Conservation (phyloP, 2,797 vertebrate species). For the Gallinago solitaria region DNA sequence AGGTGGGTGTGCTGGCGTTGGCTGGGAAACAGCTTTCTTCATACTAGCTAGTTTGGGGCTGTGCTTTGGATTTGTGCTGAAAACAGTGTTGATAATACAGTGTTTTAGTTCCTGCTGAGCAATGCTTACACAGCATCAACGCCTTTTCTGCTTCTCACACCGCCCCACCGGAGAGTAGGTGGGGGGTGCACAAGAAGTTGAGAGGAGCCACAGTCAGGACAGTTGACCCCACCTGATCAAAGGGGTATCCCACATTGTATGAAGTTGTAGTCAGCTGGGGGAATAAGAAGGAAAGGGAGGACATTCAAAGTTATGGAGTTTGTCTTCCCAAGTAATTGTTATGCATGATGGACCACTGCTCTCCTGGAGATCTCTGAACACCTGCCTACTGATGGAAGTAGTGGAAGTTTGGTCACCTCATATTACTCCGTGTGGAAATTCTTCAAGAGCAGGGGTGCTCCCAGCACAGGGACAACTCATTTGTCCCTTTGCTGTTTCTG, state of each 20-base stretch:
- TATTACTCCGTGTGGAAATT: background rate
- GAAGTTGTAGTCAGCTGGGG: background rate
- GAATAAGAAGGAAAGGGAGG: background rate
- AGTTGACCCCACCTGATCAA: too few species aligned
- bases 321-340: background rate
- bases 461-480: background rate
- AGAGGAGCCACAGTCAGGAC: too few species aligned
- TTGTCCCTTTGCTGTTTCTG: background rate
- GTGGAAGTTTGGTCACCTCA: background rate
- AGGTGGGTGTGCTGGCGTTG: background rate
- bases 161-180: background rate
- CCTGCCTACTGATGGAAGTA: background rate
- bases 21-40: background rate
- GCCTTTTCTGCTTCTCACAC: background rate
- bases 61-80: background rate
- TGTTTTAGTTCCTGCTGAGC: background rate
- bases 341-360: fast-evolving
- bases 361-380: background rate
- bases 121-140: background rate
- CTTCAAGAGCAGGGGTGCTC: background rate
- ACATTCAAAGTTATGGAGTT: fast-evolving
- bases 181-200: background rate
- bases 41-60: background rate
- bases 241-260: too few species aligned
- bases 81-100: background rate